These are phyloP conservation scores for Stegodyphus dumicola DNA, from an alignment of 1,140 invertebrate species.

Conservation along the genomic window DNA sequence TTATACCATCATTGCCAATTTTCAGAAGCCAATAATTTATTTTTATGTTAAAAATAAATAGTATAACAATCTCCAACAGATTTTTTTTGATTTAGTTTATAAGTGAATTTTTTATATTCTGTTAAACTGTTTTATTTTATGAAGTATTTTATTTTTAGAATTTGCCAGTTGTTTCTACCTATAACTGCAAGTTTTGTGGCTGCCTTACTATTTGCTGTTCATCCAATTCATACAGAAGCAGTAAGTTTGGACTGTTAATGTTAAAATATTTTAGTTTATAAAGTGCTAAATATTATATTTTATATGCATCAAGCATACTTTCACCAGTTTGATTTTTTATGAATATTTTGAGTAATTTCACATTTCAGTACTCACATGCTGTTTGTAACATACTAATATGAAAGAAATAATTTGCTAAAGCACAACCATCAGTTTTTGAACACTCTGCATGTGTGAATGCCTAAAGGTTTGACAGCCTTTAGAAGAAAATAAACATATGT, in stretches of 20 bases:
- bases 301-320: too few species aligned
- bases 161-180: slow-evolving; percentile 84
- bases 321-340: too few species aligned
- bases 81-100: not conserved
- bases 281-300: too few species aligned
- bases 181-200: slow-evolving; percentile 87
- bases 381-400: too few species aligned
- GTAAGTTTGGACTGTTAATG: slow-evolving; percentile 75
- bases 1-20: not conserved
- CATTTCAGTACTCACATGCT: too few species aligned
- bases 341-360: too few species aligned
- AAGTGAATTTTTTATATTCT: not conserved
- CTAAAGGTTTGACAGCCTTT: too few species aligned
- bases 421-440: too few species aligned
- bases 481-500: too few species aligned
- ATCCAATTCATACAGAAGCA: slow-evolving; percentile 97
- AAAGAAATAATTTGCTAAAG: too few species aligned
- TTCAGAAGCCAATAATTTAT: not conserved
- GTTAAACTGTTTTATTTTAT: not conserved
- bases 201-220: slow-evolving; percentile 92
- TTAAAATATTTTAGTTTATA: too few species aligned
- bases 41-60: not conserved
- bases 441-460: too few species aligned
- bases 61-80: not conserved
- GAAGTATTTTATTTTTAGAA: slow-evolving; percentile 72